Base-by-base conservation (phyloP, 1,140 invertebrate genomes). In the Hycleus cichorii region DNA sequence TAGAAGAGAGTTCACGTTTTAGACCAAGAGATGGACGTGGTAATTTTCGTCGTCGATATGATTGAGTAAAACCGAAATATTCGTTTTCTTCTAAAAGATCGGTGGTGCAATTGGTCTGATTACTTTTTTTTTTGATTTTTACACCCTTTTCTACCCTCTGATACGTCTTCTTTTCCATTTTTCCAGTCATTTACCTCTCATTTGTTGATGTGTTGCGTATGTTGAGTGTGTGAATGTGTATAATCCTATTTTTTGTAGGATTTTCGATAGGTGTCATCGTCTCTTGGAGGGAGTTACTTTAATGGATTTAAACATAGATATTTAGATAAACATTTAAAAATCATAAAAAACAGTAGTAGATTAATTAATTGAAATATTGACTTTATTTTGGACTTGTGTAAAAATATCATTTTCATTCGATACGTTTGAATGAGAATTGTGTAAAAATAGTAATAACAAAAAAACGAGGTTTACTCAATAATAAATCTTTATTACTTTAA, bases 1-100 rank as follows among this genome's bases (percentile, higher is more conserved):
- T 89, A 64, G 85, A 86, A 72, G 87, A 89, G 74, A 78, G 82
- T 82, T 61, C 78, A 77, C 63, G 73, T 70, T 25, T 74, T 76
- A 55, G 69, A 74, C 67, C 59, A 6, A 54, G 62, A 57, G 64
- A 63, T 51, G 55, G 53, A 39, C 49, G 56, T 54, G 48, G 66
- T 43, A 51, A 61, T 27, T 63, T 58, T 43, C 57, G 65, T 39
- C 43, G 52, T 47, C 46, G 52, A 47, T 55, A 55, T 12, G 45
- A 55, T 55, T 55, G 46, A 32, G 18, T 18, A 18, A 18, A 18
- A 18, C 18, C 18, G 18, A 18, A 18, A 18, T 18, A 18, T 18
- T 18, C 18, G 18, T 18, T 18, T 18, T 18, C 18, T 32, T 7
- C 7, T 32, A 5, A 7, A 32, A 32, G 32, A 32, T 32, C 7